Evolutionary conservation across 2,888 invertebrate species (phyloP), one percentile per base, ranked within the genome.

Genomic region (Drosophila cracens): DNA sequence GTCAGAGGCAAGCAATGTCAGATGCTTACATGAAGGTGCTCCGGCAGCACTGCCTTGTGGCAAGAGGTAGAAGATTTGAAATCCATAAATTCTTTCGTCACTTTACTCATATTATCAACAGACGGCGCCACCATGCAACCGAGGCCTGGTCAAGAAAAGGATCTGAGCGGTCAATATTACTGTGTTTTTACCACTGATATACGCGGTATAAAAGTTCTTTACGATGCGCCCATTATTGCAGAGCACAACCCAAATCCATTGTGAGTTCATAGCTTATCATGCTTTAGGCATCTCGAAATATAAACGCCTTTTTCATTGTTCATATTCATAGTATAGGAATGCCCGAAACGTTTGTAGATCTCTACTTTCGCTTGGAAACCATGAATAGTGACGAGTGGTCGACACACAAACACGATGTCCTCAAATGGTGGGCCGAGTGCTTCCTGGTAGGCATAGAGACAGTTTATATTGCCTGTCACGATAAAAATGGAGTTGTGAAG

Each of bases 351-450:
- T 87, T 73, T 57, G 56, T 70, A 4, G 87, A 89, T 4, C 36
- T 86, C 18, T 52, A 76, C 21, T 0, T 80, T 25, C 81, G 85
- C 1, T 11, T 13, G 25, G 52, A 59, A 10, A 54, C 53, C 5
- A 86, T 86, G 85, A 85, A 2, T 7, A 64, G 54, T 1, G 0
- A 1, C 2, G 76, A 86, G 29, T 89, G 78, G 82, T 0, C 25
- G 0, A 10, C 3, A 0, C 70, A 87, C 48, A 63, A 72, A 25
- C 59, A 36, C 2, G 74, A 80, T 2, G 59, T 36, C 2, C 49
- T 85, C 4, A 69, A 70, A n/a, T 86, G 82, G 90, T 86, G 85
- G 85, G 52, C 43, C 6, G 70, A 74, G 25, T 70, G 66, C 29
- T 87, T 76, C 7, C 33, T 86, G 10, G 52, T 73, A 2, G 83